phyloP scores from a whole-genome alignment of 2,113 vertebrate genomes.

The Nycticebus coucang region DNA sequence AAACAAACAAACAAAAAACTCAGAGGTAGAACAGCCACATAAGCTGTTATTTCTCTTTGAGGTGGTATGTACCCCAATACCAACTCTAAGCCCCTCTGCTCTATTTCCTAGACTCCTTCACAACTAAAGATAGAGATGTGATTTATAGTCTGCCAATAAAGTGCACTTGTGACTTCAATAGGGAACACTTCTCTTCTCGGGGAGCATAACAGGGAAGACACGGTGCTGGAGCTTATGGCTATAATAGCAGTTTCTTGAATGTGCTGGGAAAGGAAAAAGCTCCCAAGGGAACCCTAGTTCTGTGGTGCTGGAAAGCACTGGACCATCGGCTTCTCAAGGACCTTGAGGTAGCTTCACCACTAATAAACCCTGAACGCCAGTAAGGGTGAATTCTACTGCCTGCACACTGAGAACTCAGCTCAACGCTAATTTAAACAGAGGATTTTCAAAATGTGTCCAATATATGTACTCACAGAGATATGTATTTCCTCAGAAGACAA shows the following conservation, averaged over 20 bases:
- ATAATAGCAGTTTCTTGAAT: neutral
- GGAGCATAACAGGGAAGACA: neutral
- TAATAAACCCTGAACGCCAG: neutral
- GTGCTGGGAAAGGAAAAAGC: neutral
- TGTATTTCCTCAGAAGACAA: conserved; percentile 60
- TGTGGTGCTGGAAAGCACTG: neutral
- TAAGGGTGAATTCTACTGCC: neutral
- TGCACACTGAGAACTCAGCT: neutral
- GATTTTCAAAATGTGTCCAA: neutral
- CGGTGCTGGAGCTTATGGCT: neutral
- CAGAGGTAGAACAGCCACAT: neutral
- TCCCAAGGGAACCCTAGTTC: neutral
- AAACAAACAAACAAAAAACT: no score
- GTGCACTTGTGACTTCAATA: neutral
- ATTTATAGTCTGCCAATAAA: neutral
- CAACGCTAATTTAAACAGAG: neutral
- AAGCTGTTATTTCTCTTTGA: neutral
- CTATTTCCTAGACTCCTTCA: conserved; percentile 7
- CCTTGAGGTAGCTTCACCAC: neutral
- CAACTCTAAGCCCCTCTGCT: neutral
- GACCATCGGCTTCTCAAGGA: neutral
- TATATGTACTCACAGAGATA: neutral
- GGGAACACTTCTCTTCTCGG: neutral
- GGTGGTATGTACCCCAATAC: neutral
- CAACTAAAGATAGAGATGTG: neutral